Evolutionary conservation across 2,888 invertebrate species (phyloP).

Genomic region (Pilophorus perplexus): DNA sequence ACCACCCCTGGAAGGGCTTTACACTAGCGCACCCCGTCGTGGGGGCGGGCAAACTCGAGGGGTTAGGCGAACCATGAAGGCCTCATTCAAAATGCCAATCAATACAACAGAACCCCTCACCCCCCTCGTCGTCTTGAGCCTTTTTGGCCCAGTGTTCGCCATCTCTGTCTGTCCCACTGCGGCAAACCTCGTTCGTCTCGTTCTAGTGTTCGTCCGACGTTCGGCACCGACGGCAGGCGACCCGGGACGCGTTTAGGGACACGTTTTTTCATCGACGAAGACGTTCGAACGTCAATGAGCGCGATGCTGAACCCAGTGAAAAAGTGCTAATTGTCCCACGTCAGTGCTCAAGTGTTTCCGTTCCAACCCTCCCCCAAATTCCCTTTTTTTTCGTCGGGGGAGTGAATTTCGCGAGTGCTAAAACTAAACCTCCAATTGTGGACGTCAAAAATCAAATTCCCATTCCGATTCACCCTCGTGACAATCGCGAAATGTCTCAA

Average conservation of each 20-base stretch:
- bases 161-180: not conserved
- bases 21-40: not conserved
- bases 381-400: not conserved
- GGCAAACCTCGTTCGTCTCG: not conserved
- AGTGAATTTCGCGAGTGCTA: no score
- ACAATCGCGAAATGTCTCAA: slow-evolving; percentile 22
- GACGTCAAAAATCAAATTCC: no score
- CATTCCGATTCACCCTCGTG: no score
- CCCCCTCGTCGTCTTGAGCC: not conserved
- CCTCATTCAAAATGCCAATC: slow-evolving; percentile 49
- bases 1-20: slow-evolving; percentile 2
- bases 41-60: slow-evolving; percentile 11
- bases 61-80: slow-evolving; percentile 39
- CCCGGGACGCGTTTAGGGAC: no score
- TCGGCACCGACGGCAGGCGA: not conserved
- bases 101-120: slow-evolving; percentile 45
- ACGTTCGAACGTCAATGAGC: no score
- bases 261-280: no score
- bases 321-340: not conserved
- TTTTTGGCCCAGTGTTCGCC: not conserved
- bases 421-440: no score
- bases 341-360: no score
- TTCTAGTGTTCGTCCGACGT: not conserved
- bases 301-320: not conserved
- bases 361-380: no score